phyloP scores from a whole-genome alignment of 2,797 vertebrate genomes.

The Sebastes iracundus region DNA sequence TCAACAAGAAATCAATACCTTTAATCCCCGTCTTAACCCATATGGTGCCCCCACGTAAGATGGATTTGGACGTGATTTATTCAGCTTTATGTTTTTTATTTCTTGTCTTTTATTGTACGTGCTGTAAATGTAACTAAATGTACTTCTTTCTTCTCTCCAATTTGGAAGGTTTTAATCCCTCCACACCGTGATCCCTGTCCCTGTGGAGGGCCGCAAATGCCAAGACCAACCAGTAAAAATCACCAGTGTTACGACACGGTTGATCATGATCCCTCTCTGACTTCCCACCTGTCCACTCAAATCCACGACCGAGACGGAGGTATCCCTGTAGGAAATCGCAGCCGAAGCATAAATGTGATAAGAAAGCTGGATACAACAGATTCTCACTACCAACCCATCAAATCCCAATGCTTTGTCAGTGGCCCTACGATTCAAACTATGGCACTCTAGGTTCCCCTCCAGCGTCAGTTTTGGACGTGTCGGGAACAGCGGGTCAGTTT shows the following conservation, averaged over 20 bases:
- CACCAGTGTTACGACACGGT: not conserved
- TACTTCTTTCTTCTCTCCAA: not conserved
- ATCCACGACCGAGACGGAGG: not conserved
- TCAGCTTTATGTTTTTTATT: not conserved
- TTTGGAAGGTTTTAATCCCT: not conserved
- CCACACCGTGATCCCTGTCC: not conserved
- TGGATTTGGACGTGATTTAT: not conserved
- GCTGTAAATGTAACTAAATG: not conserved
- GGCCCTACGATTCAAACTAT: too few relatives aligned
- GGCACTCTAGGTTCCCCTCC: too few relatives aligned
- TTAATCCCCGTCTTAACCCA: constrained; percentile 12
- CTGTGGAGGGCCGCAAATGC: not conserved
- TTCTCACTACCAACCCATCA: too few relatives aligned
- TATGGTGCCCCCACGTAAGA: not conserved
- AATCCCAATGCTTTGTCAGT: too few relatives aligned
- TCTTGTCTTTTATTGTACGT: not conserved
- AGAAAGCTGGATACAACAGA: too few relatives aligned
- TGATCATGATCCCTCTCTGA: not conserved
- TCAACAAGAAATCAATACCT: constrained; percentile 31
- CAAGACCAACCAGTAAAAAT: not conserved
- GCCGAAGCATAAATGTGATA: too few relatives aligned
- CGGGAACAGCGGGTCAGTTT: too few relatives aligned
- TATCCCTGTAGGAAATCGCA: not conserved
- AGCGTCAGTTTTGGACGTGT: too few relatives aligned
- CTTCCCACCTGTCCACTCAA: not conserved